Percentiles rank a stretch among this genome's conserved stretches.
Evolutionary conservation across 2,888 invertebrate species (phyloP).

Genomic region (Platynereis dumerilii): DNA sequence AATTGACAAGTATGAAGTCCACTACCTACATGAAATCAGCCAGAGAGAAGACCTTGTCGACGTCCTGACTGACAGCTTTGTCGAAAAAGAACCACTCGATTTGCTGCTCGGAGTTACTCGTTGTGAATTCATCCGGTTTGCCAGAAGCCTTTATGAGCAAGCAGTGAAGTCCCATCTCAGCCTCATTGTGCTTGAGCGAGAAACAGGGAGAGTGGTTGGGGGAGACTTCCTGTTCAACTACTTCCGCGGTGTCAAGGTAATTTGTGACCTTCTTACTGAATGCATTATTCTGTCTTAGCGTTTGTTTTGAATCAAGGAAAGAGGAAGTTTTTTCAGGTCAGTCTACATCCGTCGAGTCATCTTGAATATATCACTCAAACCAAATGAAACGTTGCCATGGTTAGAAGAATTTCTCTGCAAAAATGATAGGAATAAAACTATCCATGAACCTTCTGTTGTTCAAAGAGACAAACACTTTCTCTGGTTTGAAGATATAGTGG

Average conservation of each 20-base stretch:
- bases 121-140: constrained; percentile 26
- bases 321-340: no score
- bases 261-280: no score
- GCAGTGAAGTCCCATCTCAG: constrained; percentile 23
- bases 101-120: constrained; percentile 28
- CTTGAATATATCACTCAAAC: no score
- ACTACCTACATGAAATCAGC: constrained; percentile 12
- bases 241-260: constrained; percentile 17
- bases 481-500: no score
- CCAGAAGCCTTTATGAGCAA: constrained; percentile 23
- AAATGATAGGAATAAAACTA: no score
- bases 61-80: constrained; percentile 28
- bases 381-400: no score
- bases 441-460: no score
- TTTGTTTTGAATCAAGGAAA: no score
- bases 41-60: constrained; percentile 16
- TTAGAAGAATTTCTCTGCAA: no score
- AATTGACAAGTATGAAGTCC: constrained; percentile 25
- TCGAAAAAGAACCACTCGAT: constrained; percentile 31
- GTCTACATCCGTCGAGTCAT: no score
- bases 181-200: constrained; percentile 25
- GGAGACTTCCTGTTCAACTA: constrained; percentile 34
- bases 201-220: constrained; percentile 27
- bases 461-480: no score
- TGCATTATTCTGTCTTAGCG: no score